A percentile compares a stretch with the other conserved stretches of the same genome.
phyloP scores from a whole-genome alignment of 2,888 invertebrate species.

The Lysandra coridon region DNA sequence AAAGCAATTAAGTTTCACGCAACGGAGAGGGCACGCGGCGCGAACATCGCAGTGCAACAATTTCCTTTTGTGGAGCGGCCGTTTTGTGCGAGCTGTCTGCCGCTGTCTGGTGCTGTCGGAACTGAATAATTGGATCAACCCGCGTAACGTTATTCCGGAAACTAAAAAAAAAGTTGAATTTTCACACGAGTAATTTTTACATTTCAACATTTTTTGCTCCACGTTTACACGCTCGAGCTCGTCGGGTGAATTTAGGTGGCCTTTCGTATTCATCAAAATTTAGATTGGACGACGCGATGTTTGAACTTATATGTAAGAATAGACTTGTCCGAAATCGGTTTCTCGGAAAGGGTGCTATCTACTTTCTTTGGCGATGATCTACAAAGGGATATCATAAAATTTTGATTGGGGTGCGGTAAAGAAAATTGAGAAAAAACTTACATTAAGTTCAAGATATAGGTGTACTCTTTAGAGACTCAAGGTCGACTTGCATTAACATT shows the following conservation, averaged over 20 bases:
- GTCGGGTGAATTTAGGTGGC: constrained; percentile 9
- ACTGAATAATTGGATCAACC: constrained; percentile 29
- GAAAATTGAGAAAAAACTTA: background rate
- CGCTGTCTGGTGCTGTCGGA: constrained; percentile 16
- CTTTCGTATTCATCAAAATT: background rate
- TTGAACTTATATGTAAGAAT: constrained; percentile 12
- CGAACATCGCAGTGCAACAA: constrained; percentile 2
- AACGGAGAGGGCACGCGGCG: constrained; percentile 8
- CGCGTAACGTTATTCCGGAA: constrained; percentile 26
- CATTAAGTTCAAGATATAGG: background rate
- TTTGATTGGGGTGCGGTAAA: background rate
- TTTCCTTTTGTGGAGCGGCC: constrained; percentile 24
- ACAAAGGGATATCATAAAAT: constrained; percentile 2
- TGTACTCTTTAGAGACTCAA: no score
- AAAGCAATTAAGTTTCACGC: constrained; percentile 30
- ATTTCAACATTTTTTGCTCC: constrained; percentile 11
- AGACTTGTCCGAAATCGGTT: constrained; percentile 7
- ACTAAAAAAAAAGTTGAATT: background rate
- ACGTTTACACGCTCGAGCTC: constrained; percentile 4
- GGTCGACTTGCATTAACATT: no score
- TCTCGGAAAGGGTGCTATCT: background rate
- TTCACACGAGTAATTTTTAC: constrained; percentile 2
- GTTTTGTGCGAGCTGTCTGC: constrained; percentile 23
- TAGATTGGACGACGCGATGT: constrained; percentile 1
- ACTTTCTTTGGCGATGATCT: background rate